Evolutionary conservation across 2,888 invertebrate species (phyloP).

Genomic region (Tridacna gigas): DNA sequence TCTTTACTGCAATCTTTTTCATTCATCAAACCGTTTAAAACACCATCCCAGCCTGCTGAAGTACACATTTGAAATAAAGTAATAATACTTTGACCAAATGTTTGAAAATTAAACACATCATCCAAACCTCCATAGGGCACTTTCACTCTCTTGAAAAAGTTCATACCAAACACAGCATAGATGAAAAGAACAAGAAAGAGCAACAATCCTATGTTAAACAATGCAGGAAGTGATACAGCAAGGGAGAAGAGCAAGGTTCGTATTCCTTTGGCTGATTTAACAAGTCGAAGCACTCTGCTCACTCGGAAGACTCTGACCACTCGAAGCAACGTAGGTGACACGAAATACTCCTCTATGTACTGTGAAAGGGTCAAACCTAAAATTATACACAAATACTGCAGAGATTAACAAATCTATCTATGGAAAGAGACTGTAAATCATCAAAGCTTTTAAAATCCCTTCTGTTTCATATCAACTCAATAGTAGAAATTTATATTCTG

Average conservation of each 20-base stretch:
- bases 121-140: slow-evolving; percentile 96
- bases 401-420: too few species aligned
- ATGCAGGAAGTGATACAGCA: slow-evolving; percentile 99
- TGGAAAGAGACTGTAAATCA: too few species aligned
- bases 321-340: slow-evolving; percentile 98
- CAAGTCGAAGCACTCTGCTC: slow-evolving; percentile 97
- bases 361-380: slow-evolving; percentile 68
- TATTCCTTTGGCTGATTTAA: slow-evolving; percentile 99
- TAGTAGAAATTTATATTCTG: too few species aligned
- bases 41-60: slow-evolving; percentile 94
- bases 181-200: slow-evolving; percentile 99
- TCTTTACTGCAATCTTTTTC: slow-evolving; percentile 8
- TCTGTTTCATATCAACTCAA: too few species aligned
- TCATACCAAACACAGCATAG: slow-evolving; percentile 99
- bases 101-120: slow-evolving; percentile 98
- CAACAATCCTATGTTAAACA: slow-evolving; percentile 99
- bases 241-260: slow-evolving; percentile 98
- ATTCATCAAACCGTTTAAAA: slow-evolving; percentile 95
- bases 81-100: slow-evolving; percentile 99
- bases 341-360: slow-evolving; percentile 93
- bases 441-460: too few species aligned
- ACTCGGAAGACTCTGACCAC: slow-evolving; percentile 99
- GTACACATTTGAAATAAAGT: slow-evolving; percentile 94
- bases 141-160: slow-evolving; percentile 95
- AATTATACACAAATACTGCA: slow-evolving; percentile 21